Conservation (phyloP, 2,888 invertebrate species). For the Eudasyphora cyanicolor region DNA sequence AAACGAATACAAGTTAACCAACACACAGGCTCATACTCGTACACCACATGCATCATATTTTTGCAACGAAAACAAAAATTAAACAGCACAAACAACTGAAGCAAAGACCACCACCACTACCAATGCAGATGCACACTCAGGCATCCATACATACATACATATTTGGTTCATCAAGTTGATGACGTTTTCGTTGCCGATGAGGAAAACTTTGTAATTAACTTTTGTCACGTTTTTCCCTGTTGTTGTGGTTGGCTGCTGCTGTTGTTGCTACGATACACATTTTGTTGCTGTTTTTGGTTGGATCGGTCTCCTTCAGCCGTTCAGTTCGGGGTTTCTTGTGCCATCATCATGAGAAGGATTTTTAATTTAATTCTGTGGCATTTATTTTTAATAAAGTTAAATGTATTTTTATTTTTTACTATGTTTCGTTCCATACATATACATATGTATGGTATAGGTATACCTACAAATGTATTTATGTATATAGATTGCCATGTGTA, state of each 20-base stretch:
- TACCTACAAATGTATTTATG: constrained; percentile 9
- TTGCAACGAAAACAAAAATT: constrained; percentile 46
- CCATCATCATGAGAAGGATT: constrained; percentile 51
- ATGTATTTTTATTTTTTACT: constrained; percentile 38
- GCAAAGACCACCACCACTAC: background rate
- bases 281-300: too few relatives aligned
- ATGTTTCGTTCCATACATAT: background rate
- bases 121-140: background rate
- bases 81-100: background rate
- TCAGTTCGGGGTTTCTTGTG: background rate
- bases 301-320: background rate
- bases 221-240: constrained; percentile 73
- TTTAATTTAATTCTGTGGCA: constrained; percentile 63
- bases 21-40: constrained; percentile 27
- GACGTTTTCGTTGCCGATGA: constrained; percentile 51
- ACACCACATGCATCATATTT: constrained; percentile 49
- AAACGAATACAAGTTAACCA: background rate
- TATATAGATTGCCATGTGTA: background rate
- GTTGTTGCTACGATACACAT: background rate
- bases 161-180: constrained; percentile 53
- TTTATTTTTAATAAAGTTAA: constrained; percentile 62
- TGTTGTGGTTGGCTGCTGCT: constrained; percentile 35
- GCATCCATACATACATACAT: background rate
- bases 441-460: background rate
- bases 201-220: constrained; percentile 76